phyloP scores from a whole-genome alignment of 2,888 invertebrate genomes.

The Oscheius sp. region DNA sequence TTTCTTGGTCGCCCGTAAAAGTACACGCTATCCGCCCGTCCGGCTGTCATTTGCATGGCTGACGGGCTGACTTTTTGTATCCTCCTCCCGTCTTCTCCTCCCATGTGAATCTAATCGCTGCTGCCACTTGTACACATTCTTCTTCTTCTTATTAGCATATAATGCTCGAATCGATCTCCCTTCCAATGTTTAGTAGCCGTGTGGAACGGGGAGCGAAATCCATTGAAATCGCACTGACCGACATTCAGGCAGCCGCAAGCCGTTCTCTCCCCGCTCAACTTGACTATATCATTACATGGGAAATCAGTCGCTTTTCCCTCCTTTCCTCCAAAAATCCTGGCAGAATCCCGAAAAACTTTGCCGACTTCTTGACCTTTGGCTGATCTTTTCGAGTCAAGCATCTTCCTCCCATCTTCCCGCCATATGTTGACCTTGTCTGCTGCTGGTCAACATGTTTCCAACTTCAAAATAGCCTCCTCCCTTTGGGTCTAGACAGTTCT shows the following conservation, averaged over 20 bases:
- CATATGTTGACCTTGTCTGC: no score
- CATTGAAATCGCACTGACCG: slow-evolving; percentile 36
- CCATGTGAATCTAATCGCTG: slow-evolving; percentile 8
- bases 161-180: slow-evolving; percentile 32
- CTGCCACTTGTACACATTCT: background rate
- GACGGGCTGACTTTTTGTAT: slow-evolving; percentile 2
- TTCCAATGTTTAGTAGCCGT: no score
- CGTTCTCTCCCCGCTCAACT: background rate
- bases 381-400: background rate
- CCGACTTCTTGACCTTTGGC: background rate
- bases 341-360: no score
- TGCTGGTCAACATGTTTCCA: no score
- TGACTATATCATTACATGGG: background rate
- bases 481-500: no score
- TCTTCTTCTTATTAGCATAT: slow-evolving; percentile 30
- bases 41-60: background rate
- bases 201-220: slow-evolving; percentile 12
- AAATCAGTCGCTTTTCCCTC: background rate
- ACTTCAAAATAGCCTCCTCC: no score
- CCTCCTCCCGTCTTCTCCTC: slow-evolving; percentile 28
- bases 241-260: slow-evolving; percentile 14
- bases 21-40: background rate
- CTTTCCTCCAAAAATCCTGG: no score
- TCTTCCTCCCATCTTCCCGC: no score
- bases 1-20: slow-evolving; percentile 1